These are phyloP conservation scores for Falco peregrinus DNA, from an alignment of 2,797 vertebrate genomes.

Conservation along the genomic window DNA sequence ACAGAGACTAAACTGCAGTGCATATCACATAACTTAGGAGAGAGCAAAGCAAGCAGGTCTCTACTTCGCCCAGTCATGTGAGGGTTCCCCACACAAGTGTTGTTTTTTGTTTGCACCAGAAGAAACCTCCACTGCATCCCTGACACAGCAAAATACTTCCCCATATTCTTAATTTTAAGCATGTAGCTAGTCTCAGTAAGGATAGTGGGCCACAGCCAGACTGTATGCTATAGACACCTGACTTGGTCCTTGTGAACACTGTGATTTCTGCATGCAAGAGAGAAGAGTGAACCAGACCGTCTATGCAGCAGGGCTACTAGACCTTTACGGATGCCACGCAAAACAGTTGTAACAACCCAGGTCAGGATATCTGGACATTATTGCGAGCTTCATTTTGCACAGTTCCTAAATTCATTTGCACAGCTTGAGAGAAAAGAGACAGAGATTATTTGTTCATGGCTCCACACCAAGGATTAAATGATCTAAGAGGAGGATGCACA, in stretches of 20 bases:
- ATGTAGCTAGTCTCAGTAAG: accelerated
- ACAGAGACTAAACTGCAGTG: not conserved
- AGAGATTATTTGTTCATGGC: not conserved
- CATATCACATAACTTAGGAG: accelerated
- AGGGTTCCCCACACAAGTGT: accelerated
- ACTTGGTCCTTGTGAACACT: not conserved
- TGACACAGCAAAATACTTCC: not conserved
- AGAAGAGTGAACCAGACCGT: not conserved
- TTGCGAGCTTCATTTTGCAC: not conserved
- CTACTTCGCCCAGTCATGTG: accelerated
- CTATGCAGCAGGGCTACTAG: not conserved
- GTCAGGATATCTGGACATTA: not conserved
- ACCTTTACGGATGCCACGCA: not conserved
- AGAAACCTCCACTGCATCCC: not conserved
- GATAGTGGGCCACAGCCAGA: too few species aligned
- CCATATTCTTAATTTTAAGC: not conserved
- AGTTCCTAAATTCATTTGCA: not conserved
- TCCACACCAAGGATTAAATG: not conserved
- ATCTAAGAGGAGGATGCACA: not conserved
- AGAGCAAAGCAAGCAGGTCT: not conserved
- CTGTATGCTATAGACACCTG: not conserved
- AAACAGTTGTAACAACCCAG: not conserved
- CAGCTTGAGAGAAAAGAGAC: not conserved
- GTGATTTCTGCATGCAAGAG: accelerated
- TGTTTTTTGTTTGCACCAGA: not conserved